Conservation (phyloP, 2,797 vertebrate genomes). For the Neostethus bicornis region DNA sequence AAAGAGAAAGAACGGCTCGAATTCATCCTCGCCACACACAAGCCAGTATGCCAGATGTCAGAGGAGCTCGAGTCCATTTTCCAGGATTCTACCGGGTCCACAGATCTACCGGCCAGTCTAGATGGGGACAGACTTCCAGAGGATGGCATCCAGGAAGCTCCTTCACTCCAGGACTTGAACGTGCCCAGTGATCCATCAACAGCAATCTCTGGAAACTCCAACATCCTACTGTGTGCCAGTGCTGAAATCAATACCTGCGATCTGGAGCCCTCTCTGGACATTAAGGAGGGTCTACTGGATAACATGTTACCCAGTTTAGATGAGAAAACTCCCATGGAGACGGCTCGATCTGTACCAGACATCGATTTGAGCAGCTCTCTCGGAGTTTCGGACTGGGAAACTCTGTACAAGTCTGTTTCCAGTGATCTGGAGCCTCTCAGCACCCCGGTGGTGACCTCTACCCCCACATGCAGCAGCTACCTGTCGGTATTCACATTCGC, state of each 20-base stretch:
- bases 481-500: slow-evolving; percentile 94
- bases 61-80: slow-evolving; percentile 88
- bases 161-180: slow-evolving; percentile 81
- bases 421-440: slow-evolving; percentile 94
- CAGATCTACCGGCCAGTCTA: slow-evolving; percentile 65
- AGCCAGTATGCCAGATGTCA: slow-evolving; percentile 90
- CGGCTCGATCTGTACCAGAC: slow-evolving; percentile 95
- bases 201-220: slow-evolving; percentile 85
- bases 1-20: slow-evolving; percentile 97
- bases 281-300: slow-evolving; percentile 91
- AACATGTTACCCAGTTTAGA: slow-evolving; percentile 81
- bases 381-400: slow-evolving; percentile 96
- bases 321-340: slow-evolving; percentile 82
- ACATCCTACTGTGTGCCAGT: slow-evolving; percentile 83
- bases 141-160: slow-evolving; percentile 73
- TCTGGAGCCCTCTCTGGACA: slow-evolving; percentile 84
- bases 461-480: slow-evolving; percentile 92
- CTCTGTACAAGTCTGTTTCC: slow-evolving; percentile 87
- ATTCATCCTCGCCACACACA: slow-evolving; percentile 90
- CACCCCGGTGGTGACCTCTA: slow-evolving; percentile 94
- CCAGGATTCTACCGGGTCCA: slow-evolving; percentile 80
- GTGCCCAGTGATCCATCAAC: slow-evolving; percentile 76
- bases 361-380: slow-evolving; percentile 93
- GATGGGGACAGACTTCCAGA: slow-evolving; percentile 73
- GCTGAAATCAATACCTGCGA: slow-evolving; percentile 83